Conservation (phyloP, 1,140 invertebrate species). For the Neodiprion pinetum region DNA sequence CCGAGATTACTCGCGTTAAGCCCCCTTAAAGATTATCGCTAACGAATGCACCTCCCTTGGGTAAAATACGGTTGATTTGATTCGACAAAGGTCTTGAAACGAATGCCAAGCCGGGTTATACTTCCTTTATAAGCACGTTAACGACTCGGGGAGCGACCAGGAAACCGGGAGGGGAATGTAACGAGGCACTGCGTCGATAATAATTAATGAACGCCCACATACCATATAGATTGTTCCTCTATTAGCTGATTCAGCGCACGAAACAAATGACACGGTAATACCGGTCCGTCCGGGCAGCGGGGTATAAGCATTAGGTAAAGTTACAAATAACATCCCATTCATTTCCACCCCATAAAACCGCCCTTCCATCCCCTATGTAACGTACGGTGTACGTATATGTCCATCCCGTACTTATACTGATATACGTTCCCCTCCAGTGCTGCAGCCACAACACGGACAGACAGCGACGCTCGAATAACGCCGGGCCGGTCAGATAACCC, state of each 20-base stretch:
- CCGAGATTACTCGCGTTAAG: too few species aligned
- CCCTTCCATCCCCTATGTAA: neutral
- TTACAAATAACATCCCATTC: constrained; percentile 9
- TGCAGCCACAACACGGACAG: too few species aligned
- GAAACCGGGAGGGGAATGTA: too few species aligned
- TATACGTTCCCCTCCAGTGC: too few species aligned
- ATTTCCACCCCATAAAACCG: constrained; percentile 10
- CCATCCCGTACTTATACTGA: too few species aligned
- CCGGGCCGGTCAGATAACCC: neutral
- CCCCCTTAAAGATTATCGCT: too few species aligned
- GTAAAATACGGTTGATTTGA: too few species aligned
- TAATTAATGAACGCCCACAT: constrained; percentile 10
- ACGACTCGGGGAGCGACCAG: neutral
- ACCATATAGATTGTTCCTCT: neutral
- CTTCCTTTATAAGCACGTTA: neutral
- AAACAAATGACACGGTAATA: constrained; percentile 12
- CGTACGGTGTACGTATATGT: neutral
- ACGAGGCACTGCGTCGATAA: neutral
- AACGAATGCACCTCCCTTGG: too few species aligned
- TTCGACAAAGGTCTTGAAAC: neutral
- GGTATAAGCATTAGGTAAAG: constrained; percentile 1
- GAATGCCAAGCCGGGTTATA: neutral
- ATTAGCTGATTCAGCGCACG: constrained; percentile 22
- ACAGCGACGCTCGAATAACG: neutral
- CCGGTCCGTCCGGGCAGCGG: neutral